Conservation (phyloP, 1,140 invertebrate genomes). For the Lasaia peninsularis region DNA sequence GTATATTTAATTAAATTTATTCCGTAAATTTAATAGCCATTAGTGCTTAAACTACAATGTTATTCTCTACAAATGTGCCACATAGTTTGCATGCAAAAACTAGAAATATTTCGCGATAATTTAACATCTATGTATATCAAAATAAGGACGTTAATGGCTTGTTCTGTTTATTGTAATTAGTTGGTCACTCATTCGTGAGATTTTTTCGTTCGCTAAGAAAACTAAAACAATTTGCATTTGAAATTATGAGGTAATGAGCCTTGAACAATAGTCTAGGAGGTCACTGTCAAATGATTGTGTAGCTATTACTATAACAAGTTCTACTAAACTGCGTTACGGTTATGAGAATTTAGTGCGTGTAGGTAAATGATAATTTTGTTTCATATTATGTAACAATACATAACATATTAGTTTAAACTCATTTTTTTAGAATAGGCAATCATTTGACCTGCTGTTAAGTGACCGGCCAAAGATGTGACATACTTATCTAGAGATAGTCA, state of each 20-base stretch:
- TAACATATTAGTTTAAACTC: too few species aligned
- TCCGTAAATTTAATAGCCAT: neutral
- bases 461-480: too few species aligned
- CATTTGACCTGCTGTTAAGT: too few species aligned
- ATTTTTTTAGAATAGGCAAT: too few species aligned
- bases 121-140: neutral
- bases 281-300: slow-evolving; percentile 1
- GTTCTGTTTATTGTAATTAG: neutral
- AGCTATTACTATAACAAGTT: neutral
- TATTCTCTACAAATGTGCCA: slow-evolving; percentile 2
- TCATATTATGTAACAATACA: too few species aligned
- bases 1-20: too few species aligned
- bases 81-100: neutral
- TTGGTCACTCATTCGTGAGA: slow-evolving; percentile 14
- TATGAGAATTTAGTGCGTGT: neutral
- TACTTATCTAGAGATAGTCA: too few species aligned
- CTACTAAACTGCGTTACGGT: neutral
- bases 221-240: slow-evolving; percentile 32
- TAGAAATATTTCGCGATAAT: neutral
- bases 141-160: slow-evolving; percentile 4
- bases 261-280: slow-evolving; percentile 17
- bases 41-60: neutral
- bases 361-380: too few species aligned
- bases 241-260: slow-evolving; percentile 37
- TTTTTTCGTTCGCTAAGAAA: slow-evolving; percentile 12